A percentile compares a stretch with the other conserved stretches of the same genome.
Evolutionary conservation across 2,888 invertebrate species (phyloP).

Genomic region (Antitype chi): DNA sequence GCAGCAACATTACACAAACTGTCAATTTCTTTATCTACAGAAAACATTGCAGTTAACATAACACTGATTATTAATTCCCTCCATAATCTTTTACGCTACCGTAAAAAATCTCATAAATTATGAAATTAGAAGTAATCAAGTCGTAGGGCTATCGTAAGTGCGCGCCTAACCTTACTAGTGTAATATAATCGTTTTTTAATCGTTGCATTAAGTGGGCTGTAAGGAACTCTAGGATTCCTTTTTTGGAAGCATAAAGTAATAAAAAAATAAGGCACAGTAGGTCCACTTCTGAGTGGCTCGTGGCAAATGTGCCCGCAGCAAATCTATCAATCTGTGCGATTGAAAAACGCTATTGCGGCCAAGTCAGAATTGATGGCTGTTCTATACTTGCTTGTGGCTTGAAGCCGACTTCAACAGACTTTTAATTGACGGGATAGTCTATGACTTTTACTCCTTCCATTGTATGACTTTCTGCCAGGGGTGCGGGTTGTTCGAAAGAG

Average conservation of each 20-base stretch:
- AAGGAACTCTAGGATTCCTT: constrained; percentile 54
- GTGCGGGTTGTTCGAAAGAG: no score
- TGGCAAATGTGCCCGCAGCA: constrained; percentile 20
- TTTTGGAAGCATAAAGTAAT: constrained; percentile 36
- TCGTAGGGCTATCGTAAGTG: constrained; percentile 33
- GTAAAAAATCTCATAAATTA: constrained; percentile 56
- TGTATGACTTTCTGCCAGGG: no score
- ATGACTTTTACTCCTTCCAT: not conserved
- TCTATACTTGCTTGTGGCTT: not conserved
- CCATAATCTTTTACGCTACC: constrained; percentile 33
- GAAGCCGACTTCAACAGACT: not conserved
- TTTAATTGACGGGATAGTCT: not conserved
- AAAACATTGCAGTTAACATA: constrained; percentile 53
- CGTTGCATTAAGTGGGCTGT: constrained; percentile 51
- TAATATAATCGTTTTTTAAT: constrained; percentile 66
- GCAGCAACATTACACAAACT: constrained; percentile 19
- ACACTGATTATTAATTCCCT: constrained; percentile 47
- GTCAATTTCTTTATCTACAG: constrained; percentile 39
- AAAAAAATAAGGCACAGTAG: constrained; percentile 31
- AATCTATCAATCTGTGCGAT: constrained; percentile 47
- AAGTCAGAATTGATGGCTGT: constrained; percentile 15
- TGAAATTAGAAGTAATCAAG: constrained; percentile 56
- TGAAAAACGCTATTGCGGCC: constrained; percentile 32
- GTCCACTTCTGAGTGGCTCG: constrained; percentile 24
- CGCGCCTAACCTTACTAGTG: constrained; percentile 49